Conservation (phyloP, 2,113 vertebrate species). For the Oreochromis aureus region DNA sequence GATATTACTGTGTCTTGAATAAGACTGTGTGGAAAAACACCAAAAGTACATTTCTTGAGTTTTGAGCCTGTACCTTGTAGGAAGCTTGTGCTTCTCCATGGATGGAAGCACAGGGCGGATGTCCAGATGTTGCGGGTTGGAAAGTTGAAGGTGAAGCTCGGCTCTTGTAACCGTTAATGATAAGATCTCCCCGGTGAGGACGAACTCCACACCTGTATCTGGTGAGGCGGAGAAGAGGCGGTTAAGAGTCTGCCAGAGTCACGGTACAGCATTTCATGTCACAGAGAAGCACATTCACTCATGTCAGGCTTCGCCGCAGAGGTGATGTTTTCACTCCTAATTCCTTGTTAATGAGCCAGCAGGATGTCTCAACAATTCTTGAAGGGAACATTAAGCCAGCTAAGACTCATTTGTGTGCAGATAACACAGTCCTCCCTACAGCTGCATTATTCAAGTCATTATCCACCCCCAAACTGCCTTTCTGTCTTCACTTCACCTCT, state of each 20-base stretch:
- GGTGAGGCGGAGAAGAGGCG: not conserved
- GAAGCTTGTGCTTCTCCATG: slow-evolving; percentile 54
- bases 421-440: not conserved
- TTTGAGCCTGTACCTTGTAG: slow-evolving; percentile 56
- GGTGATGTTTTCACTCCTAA: slow-evolving; percentile 14
- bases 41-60: not conserved
- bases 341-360: slow-evolving; percentile 42
- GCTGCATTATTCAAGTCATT: slow-evolving; percentile 1
- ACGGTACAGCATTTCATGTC: not conserved
- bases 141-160: slow-evolving; percentile 74
- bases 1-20: not conserved
- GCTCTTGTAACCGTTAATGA: slow-evolving; percentile 47
- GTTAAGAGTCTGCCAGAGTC: not conserved
- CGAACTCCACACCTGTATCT: slow-evolving; percentile 68
- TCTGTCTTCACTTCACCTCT: not conserved
- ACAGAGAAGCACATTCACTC: not conserved
- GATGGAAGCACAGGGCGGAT: slow-evolving; percentile 63
- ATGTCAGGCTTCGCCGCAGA: not conserved
- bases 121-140: slow-evolving; percentile 62
- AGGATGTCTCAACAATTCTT: not conserved
- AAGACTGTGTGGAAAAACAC: not conserved
- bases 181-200: slow-evolving; percentile 61
- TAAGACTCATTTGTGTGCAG: slow-evolving; percentile 46
- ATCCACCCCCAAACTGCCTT: not conserved
- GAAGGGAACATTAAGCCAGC: slow-evolving; percentile 10